These are phyloP conservation scores for Euspilapteryx auroguttella DNA, from an alignment of 2,888 invertebrate genomes.

Conservation along the genomic window DNA sequence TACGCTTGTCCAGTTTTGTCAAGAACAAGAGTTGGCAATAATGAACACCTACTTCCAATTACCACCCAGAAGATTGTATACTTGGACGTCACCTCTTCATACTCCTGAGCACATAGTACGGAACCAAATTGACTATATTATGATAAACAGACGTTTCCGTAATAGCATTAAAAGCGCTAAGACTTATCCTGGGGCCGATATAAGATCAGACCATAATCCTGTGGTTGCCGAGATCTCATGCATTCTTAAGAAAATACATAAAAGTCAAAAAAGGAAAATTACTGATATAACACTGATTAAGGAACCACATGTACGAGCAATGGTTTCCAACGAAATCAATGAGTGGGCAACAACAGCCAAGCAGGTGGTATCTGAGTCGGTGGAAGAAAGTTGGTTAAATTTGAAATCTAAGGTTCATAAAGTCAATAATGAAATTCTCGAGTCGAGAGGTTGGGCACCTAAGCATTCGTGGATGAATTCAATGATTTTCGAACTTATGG, in stretches of 20 bases:
- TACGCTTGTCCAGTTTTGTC: background rate
- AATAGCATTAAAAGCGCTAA: background rate
- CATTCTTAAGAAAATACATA: background rate
- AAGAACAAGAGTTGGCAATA: background rate
- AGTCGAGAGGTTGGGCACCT: no score
- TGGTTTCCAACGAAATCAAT: no score
- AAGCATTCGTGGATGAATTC: no score
- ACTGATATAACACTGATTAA: no score
- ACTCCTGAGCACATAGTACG: background rate
- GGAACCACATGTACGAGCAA: no score
- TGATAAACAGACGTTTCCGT: background rate
- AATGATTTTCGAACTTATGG: no score
- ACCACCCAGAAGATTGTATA: background rate
- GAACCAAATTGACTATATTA: slow-evolving; percentile 1
- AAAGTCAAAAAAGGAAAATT: no score
- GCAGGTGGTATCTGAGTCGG: no score
- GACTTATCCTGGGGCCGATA: slow-evolving; percentile 2
- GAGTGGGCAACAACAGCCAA: no score
- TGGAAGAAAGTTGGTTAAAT: no score
- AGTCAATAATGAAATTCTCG: no score
- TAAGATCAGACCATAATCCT: slow-evolving; percentile 1
- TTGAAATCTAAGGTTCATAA: no score
- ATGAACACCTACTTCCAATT: background rate
- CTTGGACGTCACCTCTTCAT: background rate
- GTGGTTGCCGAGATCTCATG: background rate